phyloP scores from a whole-genome alignment of 2,113 vertebrate species.

The Crotalus helleri region DNA sequence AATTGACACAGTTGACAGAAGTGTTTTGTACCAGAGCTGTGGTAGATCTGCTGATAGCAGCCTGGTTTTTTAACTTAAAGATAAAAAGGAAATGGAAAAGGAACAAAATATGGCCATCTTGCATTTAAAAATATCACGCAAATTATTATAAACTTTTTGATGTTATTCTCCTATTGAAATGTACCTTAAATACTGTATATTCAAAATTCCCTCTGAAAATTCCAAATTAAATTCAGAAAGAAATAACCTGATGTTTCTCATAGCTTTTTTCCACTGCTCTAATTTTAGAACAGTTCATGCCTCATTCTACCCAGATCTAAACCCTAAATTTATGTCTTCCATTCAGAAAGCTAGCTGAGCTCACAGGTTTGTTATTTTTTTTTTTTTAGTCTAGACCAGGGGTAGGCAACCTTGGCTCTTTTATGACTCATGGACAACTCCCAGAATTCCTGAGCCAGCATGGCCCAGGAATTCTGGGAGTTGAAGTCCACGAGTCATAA shows the following conservation, averaged over 20 bases:
- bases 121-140: not conserved
- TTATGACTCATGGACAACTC: no score
- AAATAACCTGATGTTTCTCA: not conserved
- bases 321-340: not conserved
- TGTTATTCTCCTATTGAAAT: not conserved
- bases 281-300: not conserved
- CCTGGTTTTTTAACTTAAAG: no score
- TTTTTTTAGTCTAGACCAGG: not conserved
- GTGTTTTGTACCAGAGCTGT: no score
- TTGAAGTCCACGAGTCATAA: no score
- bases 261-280: not conserved
- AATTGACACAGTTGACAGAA: no score
- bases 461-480: no score
- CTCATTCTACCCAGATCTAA: not conserved
- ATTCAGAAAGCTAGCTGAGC: not conserved
- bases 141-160: not conserved
- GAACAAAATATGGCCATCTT: not conserved
- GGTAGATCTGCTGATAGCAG: no score
- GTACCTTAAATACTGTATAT: not conserved
- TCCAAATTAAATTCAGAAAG: not conserved
- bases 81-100: no score
- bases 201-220: not conserved
- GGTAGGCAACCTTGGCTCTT: no score
- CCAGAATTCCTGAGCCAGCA: no score
- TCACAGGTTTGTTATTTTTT: not conserved